Percentiles rank a stretch among this genome's conserved stretches.
phyloP scores from a whole-genome alignment of 2,113 vertebrate species.

The Cinclus cinclus region DNA sequence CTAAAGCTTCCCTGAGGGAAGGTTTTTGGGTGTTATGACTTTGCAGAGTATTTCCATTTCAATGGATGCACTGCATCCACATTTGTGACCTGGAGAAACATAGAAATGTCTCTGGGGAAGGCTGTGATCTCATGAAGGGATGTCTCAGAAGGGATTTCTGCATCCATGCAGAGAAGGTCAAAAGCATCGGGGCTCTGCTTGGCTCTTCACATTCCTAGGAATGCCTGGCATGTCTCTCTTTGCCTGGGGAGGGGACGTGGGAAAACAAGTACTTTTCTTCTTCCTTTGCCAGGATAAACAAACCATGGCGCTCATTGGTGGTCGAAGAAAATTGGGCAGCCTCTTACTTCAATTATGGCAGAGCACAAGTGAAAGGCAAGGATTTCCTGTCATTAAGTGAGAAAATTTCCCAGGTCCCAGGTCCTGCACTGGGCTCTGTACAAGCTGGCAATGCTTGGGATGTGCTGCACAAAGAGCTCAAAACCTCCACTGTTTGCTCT shows the following conservation, averaged over 20 bases:
- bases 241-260: not conserved
- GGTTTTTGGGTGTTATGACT: not conserved
- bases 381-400: not conserved
- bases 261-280: not conserved
- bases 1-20: not conserved
- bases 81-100: not conserved
- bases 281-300: not conserved
- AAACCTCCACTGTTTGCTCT: not conserved
- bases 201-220: not conserved
- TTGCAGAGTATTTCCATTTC: not conserved
- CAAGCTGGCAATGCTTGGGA: not conserved
- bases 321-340: rapidly evolving
- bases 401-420: not conserved
- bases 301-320: not conserved
- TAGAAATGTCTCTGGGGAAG: not conserved
- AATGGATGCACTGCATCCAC: not conserved
- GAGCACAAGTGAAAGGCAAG: not conserved
- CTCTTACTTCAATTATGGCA: not conserved
- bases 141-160: not conserved
- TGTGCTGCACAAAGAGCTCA: not conserved
- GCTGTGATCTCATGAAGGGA: not conserved
- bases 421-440: not conserved
- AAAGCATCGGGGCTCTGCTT: not conserved
- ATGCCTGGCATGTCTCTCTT: not conserved
- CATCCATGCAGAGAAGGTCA: not conserved